Percentiles rank a stretch among this genome's conserved stretches.
phyloP scores from a whole-genome alignment of 2,113 vertebrate species.

The Anolis sagrei region DNA sequence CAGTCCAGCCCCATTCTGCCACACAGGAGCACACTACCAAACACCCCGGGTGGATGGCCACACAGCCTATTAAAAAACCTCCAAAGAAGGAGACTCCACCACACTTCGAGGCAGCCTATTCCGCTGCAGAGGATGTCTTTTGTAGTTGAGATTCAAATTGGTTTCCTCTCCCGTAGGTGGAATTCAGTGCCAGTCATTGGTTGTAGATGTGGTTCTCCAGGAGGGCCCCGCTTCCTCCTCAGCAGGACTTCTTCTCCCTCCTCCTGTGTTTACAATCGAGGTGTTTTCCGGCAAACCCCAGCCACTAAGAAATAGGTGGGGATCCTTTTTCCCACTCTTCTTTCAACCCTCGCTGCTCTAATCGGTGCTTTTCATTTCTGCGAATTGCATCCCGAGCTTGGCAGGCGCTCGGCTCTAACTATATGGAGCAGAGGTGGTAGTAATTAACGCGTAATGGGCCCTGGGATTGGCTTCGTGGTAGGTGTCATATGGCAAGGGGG shows the following conservation, averaged over 20 bases:
- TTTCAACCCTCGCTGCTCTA: not conserved
- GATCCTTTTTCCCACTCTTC: too few species aligned
- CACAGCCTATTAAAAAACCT: too few species aligned
- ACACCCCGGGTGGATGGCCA: too few species aligned
- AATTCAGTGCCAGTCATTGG: not conserved
- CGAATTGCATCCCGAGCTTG: not conserved
- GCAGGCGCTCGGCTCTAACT: not conserved
- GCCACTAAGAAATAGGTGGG: too few species aligned
- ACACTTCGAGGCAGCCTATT: too few species aligned
- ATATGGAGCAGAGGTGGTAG: not conserved
- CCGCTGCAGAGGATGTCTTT: too few species aligned
- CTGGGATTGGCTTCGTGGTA: not conserved
- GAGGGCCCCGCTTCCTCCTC: not conserved
- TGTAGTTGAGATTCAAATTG: too few species aligned
- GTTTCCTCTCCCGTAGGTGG: too few species aligned
- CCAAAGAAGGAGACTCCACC: too few species aligned
- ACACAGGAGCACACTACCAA: too few species aligned
- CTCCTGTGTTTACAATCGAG: not conserved
- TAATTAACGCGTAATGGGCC: not conserved
- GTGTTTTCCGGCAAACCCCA: not conserved
- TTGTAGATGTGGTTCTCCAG: not conserved
- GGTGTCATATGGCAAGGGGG: not conserved
- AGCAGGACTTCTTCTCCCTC: not conserved
- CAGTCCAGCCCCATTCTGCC: too few species aligned
- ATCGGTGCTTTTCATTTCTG: not conserved